These are phyloP conservation scores for Ariolimax columbianus DNA, from an alignment of 2,888 invertebrate species.

Conservation along the genomic window DNA sequence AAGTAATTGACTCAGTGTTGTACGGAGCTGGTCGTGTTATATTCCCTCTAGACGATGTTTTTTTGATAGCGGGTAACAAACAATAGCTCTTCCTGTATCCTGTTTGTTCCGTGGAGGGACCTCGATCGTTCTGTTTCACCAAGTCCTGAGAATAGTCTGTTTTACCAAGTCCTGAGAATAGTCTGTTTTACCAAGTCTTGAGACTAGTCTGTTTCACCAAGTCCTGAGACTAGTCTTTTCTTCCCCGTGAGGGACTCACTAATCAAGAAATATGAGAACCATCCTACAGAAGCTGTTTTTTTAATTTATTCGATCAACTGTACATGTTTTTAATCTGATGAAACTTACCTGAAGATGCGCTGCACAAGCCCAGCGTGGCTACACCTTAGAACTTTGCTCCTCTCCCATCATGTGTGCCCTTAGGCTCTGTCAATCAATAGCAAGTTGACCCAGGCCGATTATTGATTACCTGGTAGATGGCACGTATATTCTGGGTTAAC, in stretches of 20 bases:
- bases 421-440: neutral
- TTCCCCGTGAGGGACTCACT: neutral
- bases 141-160: too few relatives aligned
- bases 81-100: too few relatives aligned
- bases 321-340: neutral
- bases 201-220: too few relatives aligned
- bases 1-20: too few relatives aligned
- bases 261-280: neutral
- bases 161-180: too few relatives aligned
- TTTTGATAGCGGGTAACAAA: too few relatives aligned
- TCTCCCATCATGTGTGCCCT: neutral
- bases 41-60: too few relatives aligned
- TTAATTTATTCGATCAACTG: neutral
- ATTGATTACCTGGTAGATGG: constrained; percentile 22
- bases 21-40: too few relatives aligned
- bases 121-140: too few relatives aligned
- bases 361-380: neutral
- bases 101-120: too few relatives aligned
- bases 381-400: constrained; percentile 11
- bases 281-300: neutral
- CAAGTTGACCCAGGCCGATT: neutral
- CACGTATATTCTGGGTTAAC: constrained; percentile 6
- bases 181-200: too few relatives aligned
- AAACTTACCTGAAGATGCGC: constrained; percentile 3
- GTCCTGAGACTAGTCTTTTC: too few relatives aligned